Evolutionary conservation across 2,888 invertebrate species (phyloP), one percentile per base, ranked within the genome.

Genomic region (Rhogogaster chlorosoma): DNA sequence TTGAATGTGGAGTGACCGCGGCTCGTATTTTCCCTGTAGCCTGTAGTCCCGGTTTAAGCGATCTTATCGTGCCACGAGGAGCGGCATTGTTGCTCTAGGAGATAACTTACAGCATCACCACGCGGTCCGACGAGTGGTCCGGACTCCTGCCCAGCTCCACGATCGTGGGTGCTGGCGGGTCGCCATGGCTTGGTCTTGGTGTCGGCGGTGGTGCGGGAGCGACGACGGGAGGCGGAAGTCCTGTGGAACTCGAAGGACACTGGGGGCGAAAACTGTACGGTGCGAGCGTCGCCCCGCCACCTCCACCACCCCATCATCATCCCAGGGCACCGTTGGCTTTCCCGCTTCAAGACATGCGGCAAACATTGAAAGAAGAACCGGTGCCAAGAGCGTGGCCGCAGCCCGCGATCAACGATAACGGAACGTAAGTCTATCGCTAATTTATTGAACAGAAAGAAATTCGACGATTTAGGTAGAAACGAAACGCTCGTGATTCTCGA

Each of bases 121-220:
- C 93, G 93, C 92, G 93, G 89, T 93, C 93, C 92, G 93, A 93
- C 93, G 93, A 93, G 93, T 93, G 93, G 93, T 93, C 92, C 91
- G 92, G 93, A 91, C 92, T 93, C 91, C 91, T 93, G 91, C 93
- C 93, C 93, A 93, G 93, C 93, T 92, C 93, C 93, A 93, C 93
- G 53, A 92, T 93, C 89, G 93, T 93, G 92, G 93, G 93, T 89
- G 93, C 93, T 93, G 93, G 93, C 91, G 93, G 93, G 89, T 92
- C 93, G 89, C 92, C 93, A 93, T 93, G 93, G 93, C 89, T 93
- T 89, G 93, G 93, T 77, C 89, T 93, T 75, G 92, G 93, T 82
- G 92, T 92, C 67, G 93, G 93, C 80, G 93, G 92, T 87, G 93
- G 93, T 86, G 89, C 92, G 45, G 92, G 91, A 49, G 91, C 91